Conservation (phyloP, 2,113 vertebrate genomes). For the Heptranchias perlo region DNA sequence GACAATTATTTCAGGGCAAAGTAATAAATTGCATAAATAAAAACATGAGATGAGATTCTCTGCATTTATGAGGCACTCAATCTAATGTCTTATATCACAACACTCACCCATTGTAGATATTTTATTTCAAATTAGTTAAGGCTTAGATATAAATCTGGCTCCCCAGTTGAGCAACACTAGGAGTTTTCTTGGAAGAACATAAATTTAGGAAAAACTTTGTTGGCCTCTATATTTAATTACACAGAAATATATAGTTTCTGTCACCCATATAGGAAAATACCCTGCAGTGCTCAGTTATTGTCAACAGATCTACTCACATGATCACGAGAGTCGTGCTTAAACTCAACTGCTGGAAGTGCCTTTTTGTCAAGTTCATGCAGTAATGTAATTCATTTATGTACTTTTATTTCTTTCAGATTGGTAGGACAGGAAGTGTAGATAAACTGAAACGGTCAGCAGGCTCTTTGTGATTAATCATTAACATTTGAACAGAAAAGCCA, state of each 20-base stretch:
- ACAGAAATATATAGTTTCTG: not conserved
- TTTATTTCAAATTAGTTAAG: not conserved
- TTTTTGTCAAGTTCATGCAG: not conserved
- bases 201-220: too few relatives aligned
- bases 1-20: slow-evolving; percentile 97
- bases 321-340: not conserved
- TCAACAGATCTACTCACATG: not conserved
- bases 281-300: not conserved
- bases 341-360: not conserved
- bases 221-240: too few relatives aligned
- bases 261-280: not conserved
- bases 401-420: not conserved
- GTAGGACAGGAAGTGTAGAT: not conserved
- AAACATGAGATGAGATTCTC: slow-evolving; percentile 40
- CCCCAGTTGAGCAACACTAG: not conserved
- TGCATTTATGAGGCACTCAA: not conserved
- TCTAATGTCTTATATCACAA: not conserved
- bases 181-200: not conserved
- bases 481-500: slow-evolving; percentile 10
- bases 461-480: not conserved
- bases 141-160: not conserved
- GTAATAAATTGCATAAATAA: slow-evolving; percentile 79
- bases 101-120: not conserved
- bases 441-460: not conserved
- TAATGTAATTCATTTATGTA: not conserved